Conservation (phyloP, 2,888 invertebrate genomes). For the Lomographa bimaculata region DNA sequence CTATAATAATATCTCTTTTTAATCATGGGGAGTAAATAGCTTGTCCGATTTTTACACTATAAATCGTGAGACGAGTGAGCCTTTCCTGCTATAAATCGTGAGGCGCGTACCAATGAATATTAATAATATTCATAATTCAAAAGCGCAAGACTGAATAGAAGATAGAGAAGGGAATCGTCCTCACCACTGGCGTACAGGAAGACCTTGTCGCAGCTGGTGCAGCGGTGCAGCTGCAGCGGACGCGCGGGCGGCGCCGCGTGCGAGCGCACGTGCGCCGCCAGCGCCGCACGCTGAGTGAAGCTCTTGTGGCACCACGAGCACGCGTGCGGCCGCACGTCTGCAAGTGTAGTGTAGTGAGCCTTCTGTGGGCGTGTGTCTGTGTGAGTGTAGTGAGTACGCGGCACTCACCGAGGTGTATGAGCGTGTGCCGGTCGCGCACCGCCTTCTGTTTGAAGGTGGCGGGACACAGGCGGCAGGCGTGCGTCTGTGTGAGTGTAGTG, state of each 20-base stretch:
- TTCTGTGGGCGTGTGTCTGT: not conserved
- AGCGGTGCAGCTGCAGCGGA: constrained; percentile 85
- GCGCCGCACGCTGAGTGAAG: constrained; percentile 88
- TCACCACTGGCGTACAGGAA: constrained; percentile 63
- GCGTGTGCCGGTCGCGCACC: constrained; percentile 85
- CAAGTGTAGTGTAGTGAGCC: too few species aligned
- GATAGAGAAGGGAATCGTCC: too few species aligned
- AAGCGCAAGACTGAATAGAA: too few species aligned
- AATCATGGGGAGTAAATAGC: too few species aligned
- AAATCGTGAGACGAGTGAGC: too few species aligned
- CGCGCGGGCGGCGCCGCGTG: constrained; percentile 71
- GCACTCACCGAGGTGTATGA: constrained; percentile 56
- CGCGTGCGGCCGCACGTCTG: constrained; percentile 85
- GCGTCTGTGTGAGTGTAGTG: not conserved
- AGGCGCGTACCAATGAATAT: too few species aligned
- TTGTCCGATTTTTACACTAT: too few species aligned
- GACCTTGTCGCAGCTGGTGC: constrained; percentile 69
- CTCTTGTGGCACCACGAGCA: constrained; percentile 86
- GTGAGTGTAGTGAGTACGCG: too few species aligned
- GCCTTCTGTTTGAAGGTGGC: constrained; percentile 88
- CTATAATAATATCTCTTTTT: too few species aligned
- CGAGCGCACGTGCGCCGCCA: constrained; percentile 85
- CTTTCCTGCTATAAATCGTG: too few species aligned
- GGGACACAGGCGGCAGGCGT: constrained; percentile 37
- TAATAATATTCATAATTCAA: too few species aligned